Conservation (phyloP, 2,113 vertebrate genomes). For the Hemicordylus capensis region DNA sequence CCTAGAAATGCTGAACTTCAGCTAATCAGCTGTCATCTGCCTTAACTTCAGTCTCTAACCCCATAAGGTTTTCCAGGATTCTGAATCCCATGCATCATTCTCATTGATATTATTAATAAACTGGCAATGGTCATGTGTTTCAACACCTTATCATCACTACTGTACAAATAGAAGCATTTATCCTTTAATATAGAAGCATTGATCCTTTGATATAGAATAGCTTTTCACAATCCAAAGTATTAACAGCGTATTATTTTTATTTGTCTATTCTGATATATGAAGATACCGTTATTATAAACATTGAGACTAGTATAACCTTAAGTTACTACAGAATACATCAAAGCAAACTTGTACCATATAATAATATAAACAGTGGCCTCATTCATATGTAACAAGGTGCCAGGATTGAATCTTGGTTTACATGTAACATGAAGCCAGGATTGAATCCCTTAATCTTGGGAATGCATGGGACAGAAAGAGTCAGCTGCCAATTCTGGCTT, state of each 20-base stretch:
- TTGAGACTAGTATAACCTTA: too few relatives aligned
- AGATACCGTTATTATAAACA: not conserved
- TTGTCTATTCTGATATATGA: too few relatives aligned
- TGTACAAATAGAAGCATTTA: not conserved
- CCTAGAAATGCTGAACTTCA: not conserved
- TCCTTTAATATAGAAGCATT: too few relatives aligned
- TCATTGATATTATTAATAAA: not conserved
- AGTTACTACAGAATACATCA: not conserved
- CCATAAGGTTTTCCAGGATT: not conserved
- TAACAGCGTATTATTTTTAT: too few relatives aligned
- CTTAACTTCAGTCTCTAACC: not conserved
- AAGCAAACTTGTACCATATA: not conserved
- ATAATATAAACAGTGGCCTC: too few relatives aligned
- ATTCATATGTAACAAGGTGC: too few relatives aligned
- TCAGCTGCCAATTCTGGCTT: too few relatives aligned
- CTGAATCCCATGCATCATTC: not conserved
- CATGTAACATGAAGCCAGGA: too few relatives aligned
- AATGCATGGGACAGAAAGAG: too few relatives aligned
- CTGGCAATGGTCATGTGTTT: not conserved
- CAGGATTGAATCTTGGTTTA: too few relatives aligned
- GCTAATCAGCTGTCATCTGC: not conserved
- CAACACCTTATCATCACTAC: not conserved
- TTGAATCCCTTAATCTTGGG: too few relatives aligned
- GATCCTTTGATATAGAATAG: not conserved
- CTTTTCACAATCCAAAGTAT: not conserved